Percentiles rank a stretch among this genome's conserved stretches.
phyloP scores from a whole-genome alignment of 2,888 invertebrate genomes.

The Boloria selene region DNA sequence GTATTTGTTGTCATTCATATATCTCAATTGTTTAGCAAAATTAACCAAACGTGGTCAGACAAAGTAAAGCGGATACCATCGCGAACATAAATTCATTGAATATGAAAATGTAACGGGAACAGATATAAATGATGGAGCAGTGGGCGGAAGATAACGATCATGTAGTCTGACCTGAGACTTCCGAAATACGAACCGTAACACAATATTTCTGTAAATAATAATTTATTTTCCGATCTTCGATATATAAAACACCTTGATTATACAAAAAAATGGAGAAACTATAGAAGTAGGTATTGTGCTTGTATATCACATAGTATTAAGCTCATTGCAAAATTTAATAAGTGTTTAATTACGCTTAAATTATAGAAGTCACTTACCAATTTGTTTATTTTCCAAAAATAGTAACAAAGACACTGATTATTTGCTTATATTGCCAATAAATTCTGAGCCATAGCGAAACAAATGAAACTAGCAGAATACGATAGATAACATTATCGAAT shows the following conservation, averaged over 20 bases:
- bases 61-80: constrained; percentile 1
- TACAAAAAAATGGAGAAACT: neutral
- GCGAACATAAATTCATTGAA: constrained; percentile 34
- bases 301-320: no score
- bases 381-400: no score
- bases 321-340: no score
- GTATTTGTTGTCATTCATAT: no score
- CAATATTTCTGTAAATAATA: neutral
- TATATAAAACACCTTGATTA: neutral
- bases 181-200: constrained; percentile 1
- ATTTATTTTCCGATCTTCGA: no score
- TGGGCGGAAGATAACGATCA: constrained; percentile 61
- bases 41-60: neutral
- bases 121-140: constrained; percentile 39
- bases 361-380: no score
- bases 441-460: constrained; percentile 45
- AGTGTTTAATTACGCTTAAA: no score
- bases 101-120: constrained; percentile 40
- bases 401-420: no score
- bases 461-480: constrained; percentile 42
- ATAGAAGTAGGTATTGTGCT: no score
- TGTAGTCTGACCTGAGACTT: constrained; percentile 23
- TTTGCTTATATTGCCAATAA: neutral
- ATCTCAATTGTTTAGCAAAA: neutral
- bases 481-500: constrained; percentile 59